Percentiles rank a stretch among this genome's conserved stretches.
Evolutionary conservation across 2,797 vertebrate species (phyloP).

Genomic region (Pangasius macronema): DNA sequence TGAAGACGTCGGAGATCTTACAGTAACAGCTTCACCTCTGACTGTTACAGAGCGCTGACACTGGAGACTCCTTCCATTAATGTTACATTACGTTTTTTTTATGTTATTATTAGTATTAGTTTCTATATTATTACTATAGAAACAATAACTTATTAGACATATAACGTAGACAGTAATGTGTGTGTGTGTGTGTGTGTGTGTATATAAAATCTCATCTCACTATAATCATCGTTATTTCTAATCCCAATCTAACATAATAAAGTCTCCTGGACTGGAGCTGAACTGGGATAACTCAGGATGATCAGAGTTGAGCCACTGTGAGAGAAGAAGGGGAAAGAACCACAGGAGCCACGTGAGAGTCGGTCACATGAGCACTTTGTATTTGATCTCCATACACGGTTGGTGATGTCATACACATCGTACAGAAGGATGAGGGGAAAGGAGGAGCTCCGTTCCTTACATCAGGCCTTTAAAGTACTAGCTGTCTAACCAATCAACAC

Average conservation of each 20-base stretch:
- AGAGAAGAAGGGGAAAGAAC: slow-evolving; percentile 20
- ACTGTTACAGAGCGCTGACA: too few species aligned
- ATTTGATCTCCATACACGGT: slow-evolving; percentile 76
- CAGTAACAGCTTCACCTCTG: too few species aligned
- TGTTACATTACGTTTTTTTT: too few species aligned
- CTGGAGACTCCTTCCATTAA: too few species aligned
- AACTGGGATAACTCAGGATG: background rate
- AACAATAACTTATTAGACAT: too few species aligned
- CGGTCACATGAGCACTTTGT: slow-evolving; percentile 79
- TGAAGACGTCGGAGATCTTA: too few species aligned
- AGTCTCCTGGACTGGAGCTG: background rate
- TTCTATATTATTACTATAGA: too few species aligned
- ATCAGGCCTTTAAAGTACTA: slow-evolving; percentile 30
- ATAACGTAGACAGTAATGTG: too few species aligned
- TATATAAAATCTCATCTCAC: too few species aligned
- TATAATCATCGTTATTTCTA: background rate
- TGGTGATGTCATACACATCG: slow-evolving; percentile 72
- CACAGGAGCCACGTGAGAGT: slow-evolving; percentile 59
- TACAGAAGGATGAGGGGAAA: slow-evolving; percentile 66
- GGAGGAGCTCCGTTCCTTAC: slow-evolving; percentile 57
- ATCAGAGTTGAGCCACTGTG: background rate
- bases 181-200: too few species aligned
- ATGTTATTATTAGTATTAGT: too few species aligned
- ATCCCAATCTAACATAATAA: background rate
- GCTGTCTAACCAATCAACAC: slow-evolving; percentile 30